Evolutionary conservation across 2,888 invertebrate species (phyloP).

Genomic region (Acanthosepion pharaonis): DNA sequence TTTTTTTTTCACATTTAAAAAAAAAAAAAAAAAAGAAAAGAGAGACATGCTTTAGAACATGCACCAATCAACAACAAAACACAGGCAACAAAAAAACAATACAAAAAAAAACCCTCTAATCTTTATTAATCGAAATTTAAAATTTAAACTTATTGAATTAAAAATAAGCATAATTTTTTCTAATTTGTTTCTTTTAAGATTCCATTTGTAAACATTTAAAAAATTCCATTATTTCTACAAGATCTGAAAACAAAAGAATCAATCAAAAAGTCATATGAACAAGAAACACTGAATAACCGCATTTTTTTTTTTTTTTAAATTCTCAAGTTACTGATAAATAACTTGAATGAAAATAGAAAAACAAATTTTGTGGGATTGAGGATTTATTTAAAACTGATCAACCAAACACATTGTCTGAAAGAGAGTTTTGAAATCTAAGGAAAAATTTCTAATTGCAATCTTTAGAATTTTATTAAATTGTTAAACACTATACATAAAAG

Average conservation of each 20-base stretch:
- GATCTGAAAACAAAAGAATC: neutral
- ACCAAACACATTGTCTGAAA: neutral
- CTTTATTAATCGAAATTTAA: too few species aligned
- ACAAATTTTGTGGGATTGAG: neutral
- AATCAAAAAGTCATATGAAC: neutral
- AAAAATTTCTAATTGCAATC: constrained; percentile 6
- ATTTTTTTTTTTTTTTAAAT: neutral
- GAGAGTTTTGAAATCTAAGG: too few species aligned
- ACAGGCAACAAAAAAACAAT: neutral
- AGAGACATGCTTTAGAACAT: neutral
- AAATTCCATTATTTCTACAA: neutral
- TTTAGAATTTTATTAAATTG: too few species aligned
- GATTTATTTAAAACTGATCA: neutral
- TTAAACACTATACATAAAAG: neutral
- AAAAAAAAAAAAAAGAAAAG: neutral
- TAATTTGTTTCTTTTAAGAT: neutral
- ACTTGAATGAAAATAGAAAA: neutral
- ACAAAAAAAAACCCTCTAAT: neutral
- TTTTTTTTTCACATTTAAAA: neutral
- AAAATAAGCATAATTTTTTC: neutral
- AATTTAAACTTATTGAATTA: neutral
- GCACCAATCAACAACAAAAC: neutral
- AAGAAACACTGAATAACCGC: neutral
- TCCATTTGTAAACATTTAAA: neutral
- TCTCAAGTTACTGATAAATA: neutral